Evolutionary conservation across 1,140 invertebrate genomes (phyloP).

Genomic region (Chrysoperla carnea): DNA sequence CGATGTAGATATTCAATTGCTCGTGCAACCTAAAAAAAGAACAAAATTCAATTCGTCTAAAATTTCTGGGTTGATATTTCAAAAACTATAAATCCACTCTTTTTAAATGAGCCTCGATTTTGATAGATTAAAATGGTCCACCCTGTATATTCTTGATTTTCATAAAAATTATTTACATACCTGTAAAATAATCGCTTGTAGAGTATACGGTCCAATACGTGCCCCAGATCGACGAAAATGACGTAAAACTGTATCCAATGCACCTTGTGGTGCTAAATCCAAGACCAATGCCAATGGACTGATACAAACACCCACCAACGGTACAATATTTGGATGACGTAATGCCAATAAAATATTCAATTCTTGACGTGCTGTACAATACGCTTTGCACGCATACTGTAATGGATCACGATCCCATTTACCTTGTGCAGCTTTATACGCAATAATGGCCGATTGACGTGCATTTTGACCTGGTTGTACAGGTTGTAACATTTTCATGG

Average conservation of each 20-base stretch:
- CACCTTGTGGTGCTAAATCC: slow-evolving; percentile 80
- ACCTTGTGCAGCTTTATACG: slow-evolving; percentile 59
- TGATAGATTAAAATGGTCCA: too few species aligned
- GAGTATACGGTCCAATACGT: slow-evolving; percentile 55
- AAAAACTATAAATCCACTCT: neutral
- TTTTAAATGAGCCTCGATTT: neutral
- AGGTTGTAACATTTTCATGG: slow-evolving; percentile 91
- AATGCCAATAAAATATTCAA: slow-evolving; percentile 74
- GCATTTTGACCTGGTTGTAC: slow-evolving; percentile 70
- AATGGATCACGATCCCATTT: slow-evolving; percentile 85
- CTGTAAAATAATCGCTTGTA: slow-evolving; percentile 77
- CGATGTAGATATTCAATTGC: slow-evolving; percentile 93
- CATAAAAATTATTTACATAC: too few species aligned
- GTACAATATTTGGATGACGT: slow-evolving; percentile 81
- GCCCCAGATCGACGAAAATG: slow-evolving; percentile 70
- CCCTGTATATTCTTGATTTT: too few species aligned
- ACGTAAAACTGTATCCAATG: slow-evolving; percentile 63
- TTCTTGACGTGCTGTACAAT: slow-evolving; percentile 88
- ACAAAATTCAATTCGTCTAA: neutral
- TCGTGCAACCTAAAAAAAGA: slow-evolving; percentile 56
- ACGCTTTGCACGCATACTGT: slow-evolving; percentile 85
- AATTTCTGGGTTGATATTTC: neutral
- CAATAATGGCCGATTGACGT: slow-evolving; percentile 49
- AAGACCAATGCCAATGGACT: slow-evolving; percentile 82
- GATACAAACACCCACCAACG: slow-evolving; percentile 73